Base-by-base conservation (phyloP, 1,140 invertebrate genomes). In the Tetraneura akinire region DNA sequence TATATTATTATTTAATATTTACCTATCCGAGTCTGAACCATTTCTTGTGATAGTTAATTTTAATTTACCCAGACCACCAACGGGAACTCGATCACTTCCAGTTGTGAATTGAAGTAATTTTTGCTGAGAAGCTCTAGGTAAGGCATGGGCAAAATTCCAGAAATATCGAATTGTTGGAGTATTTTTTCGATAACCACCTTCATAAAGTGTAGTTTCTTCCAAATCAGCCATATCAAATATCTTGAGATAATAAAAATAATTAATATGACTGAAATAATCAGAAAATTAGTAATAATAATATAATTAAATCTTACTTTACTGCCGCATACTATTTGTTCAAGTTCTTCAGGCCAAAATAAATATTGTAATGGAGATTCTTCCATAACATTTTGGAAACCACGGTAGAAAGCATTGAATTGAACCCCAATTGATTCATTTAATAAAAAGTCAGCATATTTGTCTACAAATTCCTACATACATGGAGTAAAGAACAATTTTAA, bases 31-130 rank as follows among this genome's bases (percentile, higher is more conserved):
- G 85, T 94, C 92, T 0, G 92, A 90, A 0, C 92, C 92, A 85
- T 94, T 91, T 32, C 91, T 88, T 0, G 92, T 91, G 60, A 94
- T 93, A 1, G 94, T 88, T 83, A 97, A 90, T 84, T 96, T 95
- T 8, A 98, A 86, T 82, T 93, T 90, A 82, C 94, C 94, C 83
- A 98, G 90, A 1, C 97, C 97, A 18, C 94, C 91, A 6, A 98
- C 93, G 0, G 97, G 97, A 37, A 99, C 94, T 80, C 97, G 87
- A 86, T 98, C 96, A 78, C 94, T 96, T 37, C 93, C 93, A 0
- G 95, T 97, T 0, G 98, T 91, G 84, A 98, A 99, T 83, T 97
- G 92, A 57, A 97, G 88, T 80, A 98, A 90, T 84, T 96, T 95
- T 73, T 95, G 90, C 86, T 98, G 97, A 82, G 95, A 91, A 83